phyloP scores from a whole-genome alignment of 1,140 invertebrate genomes.

The Zaprionus africanus region DNA sequence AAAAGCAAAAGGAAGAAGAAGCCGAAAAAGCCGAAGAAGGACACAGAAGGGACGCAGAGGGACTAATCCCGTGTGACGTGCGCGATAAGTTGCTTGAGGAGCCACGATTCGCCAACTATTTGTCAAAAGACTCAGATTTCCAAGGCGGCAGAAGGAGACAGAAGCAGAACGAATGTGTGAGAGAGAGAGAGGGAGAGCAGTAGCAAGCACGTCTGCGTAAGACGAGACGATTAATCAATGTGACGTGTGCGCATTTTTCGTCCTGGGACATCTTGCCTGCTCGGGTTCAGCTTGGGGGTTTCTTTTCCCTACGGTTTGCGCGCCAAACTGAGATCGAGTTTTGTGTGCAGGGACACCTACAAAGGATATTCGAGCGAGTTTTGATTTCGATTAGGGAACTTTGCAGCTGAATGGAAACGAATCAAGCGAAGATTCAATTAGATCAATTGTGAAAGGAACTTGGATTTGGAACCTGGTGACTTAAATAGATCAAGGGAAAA shows the following conservation, averaged over 20 bases:
- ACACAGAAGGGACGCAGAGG: not conserved
- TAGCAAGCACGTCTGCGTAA: conserved; percentile 5
- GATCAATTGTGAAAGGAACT: too few relatives aligned
- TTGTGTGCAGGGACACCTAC: conserved; percentile 8
- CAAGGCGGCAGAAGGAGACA: conserved; percentile 18
- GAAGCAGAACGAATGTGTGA: not conserved
- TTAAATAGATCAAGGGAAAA: not conserved
- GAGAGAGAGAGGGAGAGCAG: conserved; percentile 4
- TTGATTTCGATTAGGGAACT: not conserved
- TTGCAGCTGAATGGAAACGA: too few relatives aligned
- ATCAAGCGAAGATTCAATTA: too few relatives aligned
- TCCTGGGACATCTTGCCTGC: conserved; percentile 45
- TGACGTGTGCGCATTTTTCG: conserved; percentile 61
- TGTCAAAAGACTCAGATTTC: conserved; percentile 72
- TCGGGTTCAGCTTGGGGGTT: conserved; percentile 8
- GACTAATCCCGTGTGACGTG: conserved; percentile 65
- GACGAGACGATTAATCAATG: conserved; percentile 75
- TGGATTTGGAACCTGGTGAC: too few relatives aligned
- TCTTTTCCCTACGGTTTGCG: conserved; percentile 36
- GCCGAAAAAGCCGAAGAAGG: not conserved
- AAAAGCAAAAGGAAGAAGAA: not conserved
- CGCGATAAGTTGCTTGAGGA: conserved; percentile 47
- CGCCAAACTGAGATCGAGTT: conserved; percentile 38
- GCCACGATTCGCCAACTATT: conserved; percentile 57
- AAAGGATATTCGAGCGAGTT: conserved; percentile 2